Conservation (phyloP, 2,888 invertebrate genomes). For the Andrena minutula region DNA sequence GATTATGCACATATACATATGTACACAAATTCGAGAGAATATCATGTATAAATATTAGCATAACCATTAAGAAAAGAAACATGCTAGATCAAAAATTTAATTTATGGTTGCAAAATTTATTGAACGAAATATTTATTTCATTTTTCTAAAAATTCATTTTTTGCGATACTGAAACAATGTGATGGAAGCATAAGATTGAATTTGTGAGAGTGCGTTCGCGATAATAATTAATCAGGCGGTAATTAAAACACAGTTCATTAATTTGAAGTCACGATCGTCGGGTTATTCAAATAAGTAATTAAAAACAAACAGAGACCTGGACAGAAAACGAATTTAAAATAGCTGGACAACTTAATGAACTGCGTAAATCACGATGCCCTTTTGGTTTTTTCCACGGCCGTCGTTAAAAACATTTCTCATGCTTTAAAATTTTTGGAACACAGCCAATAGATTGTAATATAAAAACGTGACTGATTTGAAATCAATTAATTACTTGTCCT, state of each 20-base stretch:
- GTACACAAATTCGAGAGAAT: too few relatives aligned
- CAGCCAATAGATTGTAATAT: neutral
- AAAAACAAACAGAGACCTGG: constrained; percentile 35
- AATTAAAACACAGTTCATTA: constrained; percentile 39
- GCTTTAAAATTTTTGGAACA: neutral
- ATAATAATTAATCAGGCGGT: constrained; percentile 20
- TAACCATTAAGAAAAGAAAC: too few relatives aligned
- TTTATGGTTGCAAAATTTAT: too few relatives aligned
- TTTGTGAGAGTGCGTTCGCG: constrained; percentile 3
- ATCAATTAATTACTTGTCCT: neutral
- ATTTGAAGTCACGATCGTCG: constrained; percentile 31
- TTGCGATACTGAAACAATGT: neutral
- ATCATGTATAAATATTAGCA: too few relatives aligned
- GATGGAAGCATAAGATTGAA: neutral
- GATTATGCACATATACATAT: too few relatives aligned
- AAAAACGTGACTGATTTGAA: neutral
- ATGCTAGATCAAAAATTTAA: too few relatives aligned
- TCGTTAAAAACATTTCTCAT: neutral
- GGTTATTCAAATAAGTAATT: constrained; percentile 23
- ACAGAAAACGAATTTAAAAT: constrained; percentile 26
- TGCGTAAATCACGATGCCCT: neutral
- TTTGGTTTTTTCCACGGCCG: neutral
- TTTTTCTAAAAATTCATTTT: neutral
- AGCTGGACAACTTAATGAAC: constrained; percentile 29
- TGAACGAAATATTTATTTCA: too few relatives aligned